Base-by-base conservation (phyloP, 2,113 vertebrate genomes). In the Ramphastos sulfuratus region DNA sequence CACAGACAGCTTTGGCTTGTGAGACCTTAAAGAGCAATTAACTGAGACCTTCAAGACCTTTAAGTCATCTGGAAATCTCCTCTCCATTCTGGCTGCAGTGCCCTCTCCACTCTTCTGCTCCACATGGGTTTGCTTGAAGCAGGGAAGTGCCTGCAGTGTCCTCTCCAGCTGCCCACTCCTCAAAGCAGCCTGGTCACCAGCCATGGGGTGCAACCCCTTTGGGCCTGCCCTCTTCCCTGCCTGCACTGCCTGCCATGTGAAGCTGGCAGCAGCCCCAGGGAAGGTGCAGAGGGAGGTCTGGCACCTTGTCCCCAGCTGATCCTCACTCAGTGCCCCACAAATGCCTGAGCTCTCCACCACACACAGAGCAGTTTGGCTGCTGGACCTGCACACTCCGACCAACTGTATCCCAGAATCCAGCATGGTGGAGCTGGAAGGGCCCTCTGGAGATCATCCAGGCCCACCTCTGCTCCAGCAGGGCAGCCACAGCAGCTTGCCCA, bases 201-300 rank as follows among this genome's bases (percentile, higher is more conserved):
- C 17, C 24, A 1, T 8, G 63, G 31, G 39, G 17, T 46, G 58
- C 37, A 65, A 63, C 25, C 46, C 4, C 65, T 37, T 16, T 7
- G 52, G 44, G 13, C 28, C 5, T 21, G 4, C 21, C 65, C 54
- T 77, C 14, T 31, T 14, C 44, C 56, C 33, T 8, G 0, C 4
- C 5, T 20, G 52, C 70, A 4, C 23, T 1, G 0, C 31, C 24
- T n/a, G 54, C 7, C 28, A 28, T 1, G 3, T 17, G 42, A n/a
- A 17, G 4, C 28, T 25, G n/a, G 33, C 33, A 42, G 46, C 79
- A 42, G 9, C 20, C 35, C 28, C 25, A 16, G 28, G 39, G 23
- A 59, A 59, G 30, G 23, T 44, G 52, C 31, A 44, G 20, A 44
- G 44, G 31, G 56, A 74, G 50, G 9, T 18, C 33, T 80, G 82